A percentile compares a stretch with the other conserved stretches of the same genome.
These are phyloP conservation scores for Eleutherodactylus coqui DNA, from an alignment of 2,797 vertebrate species.

Conservation along the genomic window DNA sequence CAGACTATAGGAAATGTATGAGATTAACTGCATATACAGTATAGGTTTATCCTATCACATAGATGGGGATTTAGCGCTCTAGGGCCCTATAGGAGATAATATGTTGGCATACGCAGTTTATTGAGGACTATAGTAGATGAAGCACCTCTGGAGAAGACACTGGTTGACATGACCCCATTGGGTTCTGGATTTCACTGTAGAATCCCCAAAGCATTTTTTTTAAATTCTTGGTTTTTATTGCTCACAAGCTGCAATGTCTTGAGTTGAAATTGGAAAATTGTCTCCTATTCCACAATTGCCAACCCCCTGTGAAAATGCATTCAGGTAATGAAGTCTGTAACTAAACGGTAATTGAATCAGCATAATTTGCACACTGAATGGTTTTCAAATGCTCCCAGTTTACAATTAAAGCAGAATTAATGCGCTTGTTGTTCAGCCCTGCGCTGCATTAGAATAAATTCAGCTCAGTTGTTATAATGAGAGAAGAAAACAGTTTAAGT, in stretches of 20 bases:
- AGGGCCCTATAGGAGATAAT: neutral
- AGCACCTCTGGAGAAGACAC: neutral
- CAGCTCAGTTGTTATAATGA: conserved; percentile 77
- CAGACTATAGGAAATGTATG: too few species aligned
- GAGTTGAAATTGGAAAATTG: conserved; percentile 71
- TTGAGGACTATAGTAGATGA: too few species aligned
- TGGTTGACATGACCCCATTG: neutral
- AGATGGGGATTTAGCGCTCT: too few species aligned
- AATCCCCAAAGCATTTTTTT: conserved; percentile 56
- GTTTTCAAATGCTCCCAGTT: conserved; percentile 84
- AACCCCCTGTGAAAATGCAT: conserved; percentile 66
- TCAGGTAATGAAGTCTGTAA: conserved; percentile 86
- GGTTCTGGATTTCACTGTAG: conserved; percentile 48
- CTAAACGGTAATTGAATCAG: conserved; percentile 85
- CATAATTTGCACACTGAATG: conserved; percentile 83
- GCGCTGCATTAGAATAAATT: conserved; percentile 78
- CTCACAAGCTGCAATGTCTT: conserved; percentile 70
- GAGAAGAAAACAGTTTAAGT: conserved; percentile 76
- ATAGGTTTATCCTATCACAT: too few species aligned
- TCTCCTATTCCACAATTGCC: conserved; percentile 64
- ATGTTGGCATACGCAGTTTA: too few species aligned
- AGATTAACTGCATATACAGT: too few species aligned
- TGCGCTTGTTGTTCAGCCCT: conserved; percentile 78
- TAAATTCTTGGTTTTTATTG: conserved; percentile 54
- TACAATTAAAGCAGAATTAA: conserved; percentile 85